Percentiles rank a stretch among this genome's conserved stretches.
Conservation (phyloP, 2,888 invertebrate species). For the Pachliopta kotzebuea region DNA sequence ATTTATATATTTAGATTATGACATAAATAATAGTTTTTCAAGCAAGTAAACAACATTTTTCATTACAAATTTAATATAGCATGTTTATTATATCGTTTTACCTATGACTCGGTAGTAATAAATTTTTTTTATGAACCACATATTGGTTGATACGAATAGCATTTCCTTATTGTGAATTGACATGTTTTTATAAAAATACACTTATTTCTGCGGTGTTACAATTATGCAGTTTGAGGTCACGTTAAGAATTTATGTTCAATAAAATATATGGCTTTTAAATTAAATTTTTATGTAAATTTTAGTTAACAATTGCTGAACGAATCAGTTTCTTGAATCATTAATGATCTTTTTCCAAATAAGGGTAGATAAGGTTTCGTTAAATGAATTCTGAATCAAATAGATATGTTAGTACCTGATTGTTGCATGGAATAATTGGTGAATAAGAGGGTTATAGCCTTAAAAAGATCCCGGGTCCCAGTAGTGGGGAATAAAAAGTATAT, state of each 20-base stretch:
- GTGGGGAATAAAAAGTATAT: no score
- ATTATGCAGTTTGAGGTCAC: conserved; percentile 6
- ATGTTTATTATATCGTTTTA: conserved; percentile 8
- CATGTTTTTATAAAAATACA: conserved; percentile 10
- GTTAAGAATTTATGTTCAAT: conserved; percentile 5
- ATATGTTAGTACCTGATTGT: neutral
- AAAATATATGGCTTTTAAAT: neutral
- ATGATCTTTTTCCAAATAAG: neutral
- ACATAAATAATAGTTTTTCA: neutral
- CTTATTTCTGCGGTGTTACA: conserved; percentile 15
- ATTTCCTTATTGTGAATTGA: conserved; percentile 24
- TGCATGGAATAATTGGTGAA: no score
- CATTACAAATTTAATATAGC: neutral
- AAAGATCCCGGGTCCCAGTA: no score
- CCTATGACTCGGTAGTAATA: conserved; percentile 15
- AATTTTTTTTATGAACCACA: conserved; percentile 22
- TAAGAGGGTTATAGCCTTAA: no score
- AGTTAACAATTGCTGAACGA: neutral
- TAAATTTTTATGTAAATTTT: neutral
- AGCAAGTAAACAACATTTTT: neutral
- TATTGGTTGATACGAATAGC: conserved; percentile 14
- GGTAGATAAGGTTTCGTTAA: neutral
- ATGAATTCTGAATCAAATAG: neutral
- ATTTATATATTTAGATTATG: no score
- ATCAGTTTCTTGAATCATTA: no score